Evolutionary conservation across 2,113 vertebrate species (phyloP).

Genomic region (Gopherus flavomarginatus): DNA sequence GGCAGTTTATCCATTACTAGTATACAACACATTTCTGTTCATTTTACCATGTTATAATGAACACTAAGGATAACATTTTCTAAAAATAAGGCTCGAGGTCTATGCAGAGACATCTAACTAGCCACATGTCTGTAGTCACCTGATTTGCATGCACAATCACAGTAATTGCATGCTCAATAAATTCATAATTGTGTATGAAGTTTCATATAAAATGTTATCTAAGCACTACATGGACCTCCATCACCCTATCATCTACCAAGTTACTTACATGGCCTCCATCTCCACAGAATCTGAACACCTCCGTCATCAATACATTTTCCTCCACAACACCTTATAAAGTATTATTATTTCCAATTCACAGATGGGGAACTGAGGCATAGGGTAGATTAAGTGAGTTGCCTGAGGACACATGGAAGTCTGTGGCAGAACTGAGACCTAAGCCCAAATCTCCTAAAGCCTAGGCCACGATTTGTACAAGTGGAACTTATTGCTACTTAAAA

Average conservation of each 20-base stretch:
- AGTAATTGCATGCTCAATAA: not conserved
- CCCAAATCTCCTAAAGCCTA: not conserved
- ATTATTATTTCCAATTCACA: not conserved
- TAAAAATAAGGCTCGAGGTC: not conserved
- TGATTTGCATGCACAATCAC: not conserved
- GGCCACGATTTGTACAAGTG: not conserved
- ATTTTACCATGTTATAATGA: not conserved
- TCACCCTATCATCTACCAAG: not conserved
- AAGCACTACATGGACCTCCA: not conserved
- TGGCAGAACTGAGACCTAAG: not conserved
- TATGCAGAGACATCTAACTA: not conserved
- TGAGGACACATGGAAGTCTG: not conserved
- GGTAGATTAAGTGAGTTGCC: not conserved
- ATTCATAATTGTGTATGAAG: fast-evolving
- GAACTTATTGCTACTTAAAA: not conserved
- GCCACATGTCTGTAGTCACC: not conserved
- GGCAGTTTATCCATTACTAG: not conserved
- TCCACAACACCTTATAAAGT: not conserved
- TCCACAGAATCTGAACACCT: not conserved
- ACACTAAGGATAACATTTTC: not conserved
- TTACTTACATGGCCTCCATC: not conserved
- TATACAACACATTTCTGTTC: not conserved
- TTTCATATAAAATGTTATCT: not conserved
- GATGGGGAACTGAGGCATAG: not conserved
- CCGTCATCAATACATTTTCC: not conserved